Evolutionary conservation across 2,888 invertebrate species (phyloP), one percentile per base, ranked within the genome.

Genomic region (Idaea dimidiata): DNA sequence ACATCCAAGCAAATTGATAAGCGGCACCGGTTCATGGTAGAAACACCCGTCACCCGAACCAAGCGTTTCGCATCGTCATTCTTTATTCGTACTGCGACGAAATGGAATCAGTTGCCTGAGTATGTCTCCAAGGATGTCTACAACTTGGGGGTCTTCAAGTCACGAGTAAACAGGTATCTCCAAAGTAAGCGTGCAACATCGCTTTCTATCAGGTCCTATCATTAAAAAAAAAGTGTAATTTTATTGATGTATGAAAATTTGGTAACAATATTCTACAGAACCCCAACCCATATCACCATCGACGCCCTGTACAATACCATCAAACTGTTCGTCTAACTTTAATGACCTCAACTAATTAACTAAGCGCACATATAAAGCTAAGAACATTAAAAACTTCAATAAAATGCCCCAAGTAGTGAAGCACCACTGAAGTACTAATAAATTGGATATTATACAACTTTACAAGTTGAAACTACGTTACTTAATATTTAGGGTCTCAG

Each of bases 321-420:
- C 74, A 75, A 76, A 75, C 72, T 73, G 72, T 83, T 82, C 78
- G 71, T 69, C 75, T 70, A 75, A 76, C 76, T 83, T 86, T 86
- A 86, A 88, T 85, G 83, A 80, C 66, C 73, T 72, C 76, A 82
- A 77, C 88, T 89, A 89, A 90, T 89, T 89, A 89, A 89, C 84
- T 79, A 72, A 80, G 81, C 75, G 77, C 74, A 73, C 81, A 82
- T 82, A 84, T 83, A 85, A 83, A 56, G 77, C 77, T 77, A 72
- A 76, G 80, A 79, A 86, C 87, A 84, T 90, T 89, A 90, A 88
- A 86, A 80, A 71, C 76, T 78, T 79, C 77, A 81, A 87, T 86
- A 87, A 70, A 73, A 62, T 60, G 61, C 61, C 61, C 60, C 60
- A 63, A 60, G 65, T 62, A 67, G 83, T 79, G 71, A 78, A 76